Conservation (phyloP, 2,797 vertebrate species). For the Phalloptychus januarius region DNA sequence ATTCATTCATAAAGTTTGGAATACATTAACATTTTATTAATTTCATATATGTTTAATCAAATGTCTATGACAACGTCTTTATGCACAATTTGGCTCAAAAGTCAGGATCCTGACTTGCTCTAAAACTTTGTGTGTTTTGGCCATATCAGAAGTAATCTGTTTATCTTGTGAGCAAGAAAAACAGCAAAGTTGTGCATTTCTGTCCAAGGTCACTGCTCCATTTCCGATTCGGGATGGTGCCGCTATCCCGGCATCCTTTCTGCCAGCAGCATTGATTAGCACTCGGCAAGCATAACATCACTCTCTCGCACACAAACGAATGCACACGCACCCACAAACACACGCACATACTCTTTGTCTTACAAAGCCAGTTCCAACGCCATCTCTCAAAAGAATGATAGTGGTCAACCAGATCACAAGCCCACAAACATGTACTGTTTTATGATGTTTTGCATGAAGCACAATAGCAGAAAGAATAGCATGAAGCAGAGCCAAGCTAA, state of each 20-base stretch:
- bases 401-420: conserved; percentile 18
- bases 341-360: conserved; percentile 17
- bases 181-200: conserved; percentile 38
- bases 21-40: not conserved
- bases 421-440: conserved; percentile 12
- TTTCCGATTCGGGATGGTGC: conserved; percentile 70
- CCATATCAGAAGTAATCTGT: conserved; percentile 46
- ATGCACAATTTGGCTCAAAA: not conserved
- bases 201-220: conserved; percentile 73
- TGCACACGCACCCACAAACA: not conserved
- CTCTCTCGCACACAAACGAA: conserved; percentile 19
- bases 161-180: conserved; percentile 25
- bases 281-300: conserved; percentile 72
- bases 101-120: not conserved
- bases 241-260: conserved; percentile 72
- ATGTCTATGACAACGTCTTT: not conserved
- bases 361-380: conserved; percentile 20
- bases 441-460: conserved; percentile 15
- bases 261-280: conserved; percentile 78
- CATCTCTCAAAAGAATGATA: conserved; percentile 28
- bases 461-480: conserved; percentile 7
- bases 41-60: not conserved
- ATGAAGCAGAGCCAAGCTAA: conserved; percentile 16
- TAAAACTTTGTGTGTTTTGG: not conserved
- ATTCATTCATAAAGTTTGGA: not conserved